Conservation (phyloP, 2,888 invertebrate species). For the Petrophora chlorosata region DNA sequence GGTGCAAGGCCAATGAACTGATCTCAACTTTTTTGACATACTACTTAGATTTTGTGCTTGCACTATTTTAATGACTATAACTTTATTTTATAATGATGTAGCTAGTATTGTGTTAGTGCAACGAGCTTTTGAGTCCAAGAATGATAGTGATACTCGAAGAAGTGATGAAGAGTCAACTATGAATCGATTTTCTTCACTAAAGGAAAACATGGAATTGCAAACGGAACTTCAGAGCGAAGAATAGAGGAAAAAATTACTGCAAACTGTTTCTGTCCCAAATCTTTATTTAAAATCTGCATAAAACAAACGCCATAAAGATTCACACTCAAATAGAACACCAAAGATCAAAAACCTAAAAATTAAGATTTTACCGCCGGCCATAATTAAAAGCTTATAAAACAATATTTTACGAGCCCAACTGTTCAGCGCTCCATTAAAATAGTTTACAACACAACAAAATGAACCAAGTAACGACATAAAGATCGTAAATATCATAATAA, state of each 20-base stretch:
- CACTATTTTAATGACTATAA: conserved; percentile 14
- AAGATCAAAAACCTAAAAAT: neutral
- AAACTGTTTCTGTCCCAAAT: no score
- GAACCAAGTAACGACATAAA: conserved; percentile 15
- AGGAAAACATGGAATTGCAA: no score
- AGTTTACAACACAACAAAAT: conserved; percentile 16
- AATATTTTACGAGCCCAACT: conserved; percentile 14
- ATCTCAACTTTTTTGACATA: conserved; percentile 25
- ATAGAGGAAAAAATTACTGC: no score
- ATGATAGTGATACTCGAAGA: no score
- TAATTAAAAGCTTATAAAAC: conserved; percentile 6
- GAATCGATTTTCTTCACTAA: no score
- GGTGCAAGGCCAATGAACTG: conserved; percentile 32
- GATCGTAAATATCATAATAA: conserved; percentile 21
- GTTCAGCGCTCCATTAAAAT: conserved; percentile 14
- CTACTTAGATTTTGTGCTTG: conserved; percentile 26
- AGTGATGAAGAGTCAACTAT: no score
- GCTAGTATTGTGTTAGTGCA: no score
- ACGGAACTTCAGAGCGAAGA: no score
- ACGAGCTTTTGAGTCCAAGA: no score
- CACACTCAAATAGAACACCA: conserved; percentile 5
- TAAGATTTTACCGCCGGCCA: neutral
- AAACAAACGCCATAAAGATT: neutral
- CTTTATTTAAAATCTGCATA: no score
- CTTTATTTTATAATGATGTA: no score